Base-by-base conservation (phyloP, 2,888 invertebrate species). In the Drosophila fungiperda region DNA sequence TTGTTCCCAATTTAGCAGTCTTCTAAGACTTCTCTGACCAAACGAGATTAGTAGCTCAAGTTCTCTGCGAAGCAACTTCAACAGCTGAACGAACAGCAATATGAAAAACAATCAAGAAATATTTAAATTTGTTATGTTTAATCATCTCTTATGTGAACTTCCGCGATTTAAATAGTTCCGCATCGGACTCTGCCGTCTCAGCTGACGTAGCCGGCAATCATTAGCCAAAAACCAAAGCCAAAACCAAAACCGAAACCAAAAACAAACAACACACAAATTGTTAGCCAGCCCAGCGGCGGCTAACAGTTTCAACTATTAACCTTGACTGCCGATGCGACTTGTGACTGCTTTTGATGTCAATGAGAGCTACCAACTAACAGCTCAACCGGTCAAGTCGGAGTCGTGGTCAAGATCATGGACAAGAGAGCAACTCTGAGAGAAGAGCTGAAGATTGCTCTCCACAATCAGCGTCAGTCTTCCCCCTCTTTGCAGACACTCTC, bases 281-380 rank as follows among this genome's bases (percentile, higher is more conserved):
- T 15, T 45, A 8, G 26, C 26, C 49, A 49, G 9, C 26, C 36
- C 36, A 20, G 11, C 23, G 57, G 32, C 69, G 35, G n/a, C 73
- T 74, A 86, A 84, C 89, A 83, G 88, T 82, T 88, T 83, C 83
- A 90, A 90, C 83, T 82, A 71, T 90, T 90, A 90, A 90, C 87
- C 90, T 87, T 87, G 90, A 78, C 72, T 61, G 69, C 55, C 29
- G 65, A 66, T 60, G 68, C 66, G 52, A 36, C 57, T 59, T 58
- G 60, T 55, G 62, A 69, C 68, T 35, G 38, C 45, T 76, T 88
- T 83, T 81, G 73, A 87, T 87, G 87, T 83, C 90, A 87, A 90
- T 90, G 90, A 76, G 87, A 90, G 57, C 59, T 53, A 49, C 54
- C 50, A 52, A 48, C 45, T 45, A 20, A 3, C 12, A 50, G 23